These are phyloP conservation scores for Cephonodes hylas DNA, from an alignment of 2,888 invertebrate genomes.

Conservation along the genomic window DNA sequence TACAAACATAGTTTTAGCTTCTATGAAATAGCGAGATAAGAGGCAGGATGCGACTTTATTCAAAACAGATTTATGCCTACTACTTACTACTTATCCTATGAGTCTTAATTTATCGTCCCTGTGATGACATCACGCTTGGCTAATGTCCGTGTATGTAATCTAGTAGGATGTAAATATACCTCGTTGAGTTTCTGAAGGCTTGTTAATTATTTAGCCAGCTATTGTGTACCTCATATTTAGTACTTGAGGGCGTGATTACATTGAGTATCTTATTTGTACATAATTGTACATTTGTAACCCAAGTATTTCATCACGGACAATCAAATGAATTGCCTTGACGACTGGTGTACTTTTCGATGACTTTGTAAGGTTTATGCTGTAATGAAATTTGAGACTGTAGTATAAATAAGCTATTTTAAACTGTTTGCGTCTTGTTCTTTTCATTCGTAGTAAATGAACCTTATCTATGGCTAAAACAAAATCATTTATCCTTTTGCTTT, in stretches of 20 bases:
- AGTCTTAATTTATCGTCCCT: constrained; percentile 16
- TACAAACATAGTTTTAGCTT: not conserved
- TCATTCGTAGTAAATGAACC: no score
- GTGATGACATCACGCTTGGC: constrained; percentile 20
- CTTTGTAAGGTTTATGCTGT: not conserved
- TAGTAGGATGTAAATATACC: constrained; percentile 11
- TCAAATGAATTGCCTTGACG: not conserved
- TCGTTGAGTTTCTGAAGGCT: not conserved
- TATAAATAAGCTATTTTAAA: no score
- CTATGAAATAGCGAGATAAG: constrained; percentile 1
- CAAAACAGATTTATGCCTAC: constrained; percentile 25
- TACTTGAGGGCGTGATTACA: not conserved
- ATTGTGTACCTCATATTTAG: not conserved
- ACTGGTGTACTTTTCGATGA: not conserved
- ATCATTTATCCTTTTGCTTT: no score
- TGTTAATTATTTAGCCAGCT: not conserved
- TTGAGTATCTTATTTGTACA: not conserved
- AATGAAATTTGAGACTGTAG: not conserved
- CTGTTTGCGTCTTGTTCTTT: no score
- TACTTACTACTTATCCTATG: constrained; percentile 20
- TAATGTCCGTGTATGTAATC: not conserved
- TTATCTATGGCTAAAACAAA: no score
- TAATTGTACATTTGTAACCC: not conserved
- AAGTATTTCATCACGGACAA: not conserved
- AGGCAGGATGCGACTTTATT: constrained; percentile 16